Base-by-base conservation (phyloP, 2,113 vertebrate species). In the Steatornis caripensis region DNA sequence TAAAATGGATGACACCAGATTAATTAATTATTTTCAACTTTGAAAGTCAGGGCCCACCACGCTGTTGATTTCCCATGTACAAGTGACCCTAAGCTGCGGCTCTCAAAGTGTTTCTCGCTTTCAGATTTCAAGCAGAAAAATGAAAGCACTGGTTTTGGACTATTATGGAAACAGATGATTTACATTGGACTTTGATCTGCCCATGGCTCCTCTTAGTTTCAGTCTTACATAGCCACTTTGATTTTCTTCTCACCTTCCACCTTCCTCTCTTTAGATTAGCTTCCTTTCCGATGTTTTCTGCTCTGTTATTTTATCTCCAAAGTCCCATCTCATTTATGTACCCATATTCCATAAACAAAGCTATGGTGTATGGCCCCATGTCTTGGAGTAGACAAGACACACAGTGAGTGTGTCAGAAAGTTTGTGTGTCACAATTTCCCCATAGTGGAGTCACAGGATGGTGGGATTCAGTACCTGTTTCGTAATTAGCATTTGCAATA, bases 101-200 rank as follows among this genome's bases (percentile, higher is more conserved):
- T 78, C 6, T 87, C 41, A 37, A 81, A 81, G 7, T 43, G 6
- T 26, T 89, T 78, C 43, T 81, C 0, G 0, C 27, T 85, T 80
- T 69, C 27, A 64, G 10, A 4, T 80, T 82, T 88, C 70, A 77
- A 95, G 58, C 6, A 71, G 46, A 65, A 87, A 74, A 84, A 30
- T 0, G 1, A 26, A 89, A 92, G 17, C 1, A 0, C 15, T 43
- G 3, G 3, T 16, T 88, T 74, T 22, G 24, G 26, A 57, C 51
- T n/a, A 2, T 34, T 54, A n/a, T 5, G 20, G 29, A 78, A 83
- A 55, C 0, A 32, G 34, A 20, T 53, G 1, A 49, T n/a, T 80
- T 69, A 65, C 19, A 29, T 0, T 37, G 49, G 32, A 41, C 39
- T 70, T 77, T 5, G 6, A 20, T 65, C n/a, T 79, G 10, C 8